Evolutionary conservation across 2,888 invertebrate species (phyloP).

Genomic region (Lymantria dispar): DNA sequence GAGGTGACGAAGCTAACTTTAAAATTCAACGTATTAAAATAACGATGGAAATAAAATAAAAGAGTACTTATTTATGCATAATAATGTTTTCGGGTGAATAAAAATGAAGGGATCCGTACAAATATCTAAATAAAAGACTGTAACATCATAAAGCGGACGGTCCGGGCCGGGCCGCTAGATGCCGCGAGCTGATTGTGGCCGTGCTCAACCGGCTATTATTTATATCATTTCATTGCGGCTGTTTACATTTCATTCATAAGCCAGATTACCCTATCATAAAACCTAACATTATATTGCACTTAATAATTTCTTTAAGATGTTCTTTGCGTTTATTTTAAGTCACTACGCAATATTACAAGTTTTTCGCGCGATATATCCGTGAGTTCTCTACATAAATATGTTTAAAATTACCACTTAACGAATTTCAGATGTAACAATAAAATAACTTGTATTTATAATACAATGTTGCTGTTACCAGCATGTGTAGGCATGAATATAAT

Average conservation of each 20-base stretch:
- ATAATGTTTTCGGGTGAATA: constrained; percentile 73
- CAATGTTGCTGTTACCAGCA: constrained; percentile 2
- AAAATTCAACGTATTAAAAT: constrained; percentile 68
- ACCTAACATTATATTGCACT: constrained; percentile 47
- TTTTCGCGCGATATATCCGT: neutral
- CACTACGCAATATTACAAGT: constrained; percentile 10
- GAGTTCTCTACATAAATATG: constrained; percentile 3
- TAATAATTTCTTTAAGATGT: constrained; percentile 33
- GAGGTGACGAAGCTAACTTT: constrained; percentile 71
- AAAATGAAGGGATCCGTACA: constrained; percentile 74
- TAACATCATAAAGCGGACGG: constrained; percentile 64
- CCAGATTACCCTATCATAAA: constrained; percentile 59
- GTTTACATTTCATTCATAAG: constrained; percentile 79
- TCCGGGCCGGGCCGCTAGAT: constrained; percentile 50
- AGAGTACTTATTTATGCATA: constrained; percentile 75
- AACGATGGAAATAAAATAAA: constrained; percentile 77
- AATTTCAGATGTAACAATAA: neutral
- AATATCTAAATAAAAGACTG: constrained; percentile 78
- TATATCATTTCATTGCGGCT: constrained; percentile 77
- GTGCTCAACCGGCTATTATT: constrained; percentile 63
- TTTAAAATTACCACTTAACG: constrained; percentile 10
- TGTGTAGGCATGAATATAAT: constrained; percentile 7
- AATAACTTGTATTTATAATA: neutral
- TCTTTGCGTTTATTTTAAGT: constrained; percentile 20
- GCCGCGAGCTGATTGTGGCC: constrained; percentile 67